Evolutionary conservation across 1,140 invertebrate genomes (phyloP).

Genomic region (Arctopsyche grandis): DNA sequence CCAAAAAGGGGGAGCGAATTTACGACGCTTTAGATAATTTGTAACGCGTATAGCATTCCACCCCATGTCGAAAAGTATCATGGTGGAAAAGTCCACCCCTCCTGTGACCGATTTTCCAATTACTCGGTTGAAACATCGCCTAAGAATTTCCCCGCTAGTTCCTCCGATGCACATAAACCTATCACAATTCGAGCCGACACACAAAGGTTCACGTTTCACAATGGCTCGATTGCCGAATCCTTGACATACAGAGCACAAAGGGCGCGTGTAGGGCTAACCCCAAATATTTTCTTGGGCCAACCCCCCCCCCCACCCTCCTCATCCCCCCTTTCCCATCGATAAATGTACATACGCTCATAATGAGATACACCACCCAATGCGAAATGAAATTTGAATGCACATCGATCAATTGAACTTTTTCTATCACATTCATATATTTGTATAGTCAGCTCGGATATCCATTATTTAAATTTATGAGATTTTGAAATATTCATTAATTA

Average conservation of each 20-base stretch:
- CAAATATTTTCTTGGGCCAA: slow-evolving; percentile 25
- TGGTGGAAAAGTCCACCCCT: too few species aligned
- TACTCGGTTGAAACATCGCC: background rate
- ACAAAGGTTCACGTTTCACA: slow-evolving; percentile 33
- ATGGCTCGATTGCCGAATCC: slow-evolving; percentile 35
- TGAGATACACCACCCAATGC: slow-evolving; percentile 8
- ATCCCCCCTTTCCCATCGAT: background rate
- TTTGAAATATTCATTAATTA: too few species aligned
- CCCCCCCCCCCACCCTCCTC: background rate
- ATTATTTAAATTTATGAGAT: background rate
- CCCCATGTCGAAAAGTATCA: background rate
- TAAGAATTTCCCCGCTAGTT: slow-evolving; percentile 7
- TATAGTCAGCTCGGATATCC: background rate
- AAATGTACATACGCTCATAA: background rate
- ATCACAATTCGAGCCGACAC: slow-evolving; percentile 30
- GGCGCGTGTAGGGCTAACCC: slow-evolving; percentile 11
- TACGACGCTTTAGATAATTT: slow-evolving; percentile 12
- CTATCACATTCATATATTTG: background rate
- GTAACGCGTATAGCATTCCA: background rate
- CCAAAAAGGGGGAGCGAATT: too few species aligned
- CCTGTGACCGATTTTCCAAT: too few species aligned
- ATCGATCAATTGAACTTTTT: background rate
- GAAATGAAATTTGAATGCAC: background rate
- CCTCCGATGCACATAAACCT: slow-evolving; percentile 13
- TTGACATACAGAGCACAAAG: slow-evolving; percentile 30